phyloP scores from a whole-genome alignment of 2,888 invertebrate species.

The Sarcophaga variegata region DNA sequence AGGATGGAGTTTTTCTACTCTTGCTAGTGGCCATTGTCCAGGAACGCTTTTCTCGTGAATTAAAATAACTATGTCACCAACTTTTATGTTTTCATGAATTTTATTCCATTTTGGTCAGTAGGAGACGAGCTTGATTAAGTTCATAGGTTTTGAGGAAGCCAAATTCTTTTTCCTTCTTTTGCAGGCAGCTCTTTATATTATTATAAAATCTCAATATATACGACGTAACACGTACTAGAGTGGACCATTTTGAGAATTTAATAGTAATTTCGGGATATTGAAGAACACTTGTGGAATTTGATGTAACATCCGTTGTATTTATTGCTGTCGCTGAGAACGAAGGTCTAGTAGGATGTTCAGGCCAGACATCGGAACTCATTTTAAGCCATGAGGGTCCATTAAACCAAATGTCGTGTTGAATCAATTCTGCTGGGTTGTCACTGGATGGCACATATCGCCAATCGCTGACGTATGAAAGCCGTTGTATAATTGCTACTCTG shows the following conservation, averaged over 20 bases:
- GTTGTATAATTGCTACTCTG: conserved; percentile 14
- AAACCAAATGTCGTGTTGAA: too few species aligned
- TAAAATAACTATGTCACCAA: too few species aligned
- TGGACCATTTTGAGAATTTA: conserved; percentile 27
- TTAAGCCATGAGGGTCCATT: neutral
- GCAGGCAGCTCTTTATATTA: neutral
- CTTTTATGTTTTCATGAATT: too few species aligned
- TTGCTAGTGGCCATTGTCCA: too few species aligned
- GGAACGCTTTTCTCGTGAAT: too few species aligned
- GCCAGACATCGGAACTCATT: neutral
- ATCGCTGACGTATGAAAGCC: conserved; percentile 15
- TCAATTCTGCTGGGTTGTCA: neutral
- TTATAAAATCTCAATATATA: conserved; percentile 27
- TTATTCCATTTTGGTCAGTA: too few species aligned
- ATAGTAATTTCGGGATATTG: conserved; percentile 27
- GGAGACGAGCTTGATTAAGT: neutral
- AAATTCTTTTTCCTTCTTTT: neutral
- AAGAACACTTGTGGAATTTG: neutral
- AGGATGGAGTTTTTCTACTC: too few species aligned
- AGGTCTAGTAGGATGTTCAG: neutral
- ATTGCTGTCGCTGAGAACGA: neutral
- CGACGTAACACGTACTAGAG: neutral
- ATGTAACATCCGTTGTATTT: neutral
- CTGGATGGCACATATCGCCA: conserved; percentile 28
- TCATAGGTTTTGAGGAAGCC: conserved; percentile 14